Conservation (phyloP, 35 echinoderm and acorn worm species). For the Lytechinus pictus region DNA sequence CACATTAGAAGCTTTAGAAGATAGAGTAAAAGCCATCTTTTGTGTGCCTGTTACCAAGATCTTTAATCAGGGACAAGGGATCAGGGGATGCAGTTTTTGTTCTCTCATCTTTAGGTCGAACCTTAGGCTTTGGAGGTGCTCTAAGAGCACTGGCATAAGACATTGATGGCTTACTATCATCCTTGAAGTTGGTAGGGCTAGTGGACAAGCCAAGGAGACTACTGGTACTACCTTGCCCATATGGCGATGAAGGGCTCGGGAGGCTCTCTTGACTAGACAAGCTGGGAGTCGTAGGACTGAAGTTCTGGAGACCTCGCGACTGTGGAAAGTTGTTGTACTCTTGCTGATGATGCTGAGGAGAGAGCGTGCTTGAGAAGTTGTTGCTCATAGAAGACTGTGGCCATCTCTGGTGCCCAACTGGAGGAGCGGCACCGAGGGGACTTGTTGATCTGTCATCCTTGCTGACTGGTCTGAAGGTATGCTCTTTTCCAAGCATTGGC, state of each 20-base stretch:
- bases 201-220: background rate
- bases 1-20: slow-evolving; percentile 29
- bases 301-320: slow-evolving; percentile 33
- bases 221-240: slow-evolving; percentile 49
- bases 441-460: slow-evolving; percentile 25
- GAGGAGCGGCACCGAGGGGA: background rate
- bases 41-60: slow-evolving; percentile 83
- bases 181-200: slow-evolving; percentile 52
- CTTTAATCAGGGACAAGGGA: slow-evolving; percentile 92
- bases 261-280: slow-evolving; percentile 49
- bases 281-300: slow-evolving; percentile 46
- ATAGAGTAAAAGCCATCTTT: slow-evolving; percentile 96
- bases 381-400: slow-evolving; percentile 21
- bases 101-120: slow-evolving; percentile 66
- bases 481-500: slow-evolving; percentile 25
- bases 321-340: slow-evolving; percentile 46
- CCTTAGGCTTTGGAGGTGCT: slow-evolving; percentile 85
- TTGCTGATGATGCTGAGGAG: slow-evolving; percentile 10
- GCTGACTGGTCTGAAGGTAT: slow-evolving; percentile 48
- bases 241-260: slow-evolving; percentile 55
- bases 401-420: slow-evolving; percentile 43
- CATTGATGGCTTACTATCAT: slow-evolving; percentile 62
- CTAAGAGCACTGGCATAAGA: slow-evolving; percentile 93
- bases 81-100: slow-evolving; percentile 90
- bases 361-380: slow-evolving; percentile 27